Evolutionary conservation across 1,140 invertebrate genomes (phyloP), one percentile per base, ranked within the genome.

Genomic region (Aphaenogaster floridana): DNA sequence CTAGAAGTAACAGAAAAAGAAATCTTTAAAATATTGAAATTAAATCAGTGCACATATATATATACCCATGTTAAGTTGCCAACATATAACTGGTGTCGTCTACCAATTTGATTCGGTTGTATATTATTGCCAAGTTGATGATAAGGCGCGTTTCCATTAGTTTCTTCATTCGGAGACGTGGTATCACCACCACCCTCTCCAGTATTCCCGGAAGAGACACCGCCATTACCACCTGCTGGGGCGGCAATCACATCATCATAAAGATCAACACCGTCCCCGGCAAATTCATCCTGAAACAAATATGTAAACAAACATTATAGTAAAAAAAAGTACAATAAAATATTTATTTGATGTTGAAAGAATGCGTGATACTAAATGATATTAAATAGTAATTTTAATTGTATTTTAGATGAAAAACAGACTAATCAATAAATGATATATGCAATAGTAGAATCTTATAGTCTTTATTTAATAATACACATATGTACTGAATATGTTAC

Each of bases 231-330:
- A 81, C 94, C 94, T 39, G 97, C 96, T 52, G 98, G 97, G 8
- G 98, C 97, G 57, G 98, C 97, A 91, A 99, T 98, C 54, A 99
- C 98, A 96, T 99, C 98, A 95, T 99, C 98, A 94, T 99, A 99
- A n/a, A 99, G 96, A 96, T 99, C 98, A 57, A 98, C 98, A 90
- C 97, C 98, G 92, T 98, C 98, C 68, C 97, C 97, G 87, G 96
- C 97, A 95, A 98, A 98, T 92, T 98, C 98, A 93, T 98, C 98
- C 97, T 98, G 94, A 88, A 95, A 95, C 74, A 92, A 42, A 79
- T 28, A 9, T 36, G 72, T 83, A 89, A 71, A 28, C 21, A 34
- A n/a, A 59, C 17, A 15, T 57, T 36, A 36, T 45, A 28, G 4
- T n/a, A 50, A 15, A 4, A 61, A 61, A 28, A 54, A 68, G 13